phyloP scores from a whole-genome alignment of 2,888 invertebrate genomes.

The Phalera bucephala region DNA sequence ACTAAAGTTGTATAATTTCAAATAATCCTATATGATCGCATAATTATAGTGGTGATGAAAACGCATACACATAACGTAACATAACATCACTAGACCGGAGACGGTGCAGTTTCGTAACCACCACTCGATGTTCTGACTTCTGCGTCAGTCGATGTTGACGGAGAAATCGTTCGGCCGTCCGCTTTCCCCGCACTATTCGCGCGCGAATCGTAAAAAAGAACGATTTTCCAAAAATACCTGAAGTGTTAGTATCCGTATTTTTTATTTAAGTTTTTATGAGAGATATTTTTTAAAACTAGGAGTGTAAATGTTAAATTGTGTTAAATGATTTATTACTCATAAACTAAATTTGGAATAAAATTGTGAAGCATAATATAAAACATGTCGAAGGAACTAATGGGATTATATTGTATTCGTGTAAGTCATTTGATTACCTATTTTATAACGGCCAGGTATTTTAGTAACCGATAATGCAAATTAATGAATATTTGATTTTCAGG shows the following conservation, averaged over 20 bases:
- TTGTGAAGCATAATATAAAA: constrained; percentile 9
- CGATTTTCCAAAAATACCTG: too few relatives aligned
- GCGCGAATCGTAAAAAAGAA: constrained; percentile 18
- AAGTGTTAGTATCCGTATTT: constrained; percentile 7
- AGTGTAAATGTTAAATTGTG: too few relatives aligned
- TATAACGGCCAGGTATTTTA: too few relatives aligned
- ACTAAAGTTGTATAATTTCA: not conserved
- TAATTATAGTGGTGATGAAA: constrained; percentile 6
- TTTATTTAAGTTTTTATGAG: not conserved
- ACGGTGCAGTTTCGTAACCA: constrained; percentile 56
- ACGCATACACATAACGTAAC: constrained; percentile 23
- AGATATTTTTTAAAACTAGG: too few relatives aligned
- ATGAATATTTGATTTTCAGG: too few relatives aligned
- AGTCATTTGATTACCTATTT: too few relatives aligned
- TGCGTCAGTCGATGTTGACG: constrained; percentile 57
- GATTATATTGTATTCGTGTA: constrained; percentile 10
- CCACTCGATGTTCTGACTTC: constrained; percentile 35
- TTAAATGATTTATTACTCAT: constrained; percentile 3
- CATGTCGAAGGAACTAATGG: constrained; percentile 11
- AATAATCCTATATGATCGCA: not conserved
- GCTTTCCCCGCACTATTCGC: constrained; percentile 66
- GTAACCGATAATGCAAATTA: too few relatives aligned
- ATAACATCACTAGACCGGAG: constrained; percentile 46
- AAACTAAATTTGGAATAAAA: constrained; percentile 5
- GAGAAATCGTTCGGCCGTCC: constrained; percentile 65